phyloP scores from a whole-genome alignment of 1,140 invertebrate species.

The Andrena cerasifolii region DNA sequence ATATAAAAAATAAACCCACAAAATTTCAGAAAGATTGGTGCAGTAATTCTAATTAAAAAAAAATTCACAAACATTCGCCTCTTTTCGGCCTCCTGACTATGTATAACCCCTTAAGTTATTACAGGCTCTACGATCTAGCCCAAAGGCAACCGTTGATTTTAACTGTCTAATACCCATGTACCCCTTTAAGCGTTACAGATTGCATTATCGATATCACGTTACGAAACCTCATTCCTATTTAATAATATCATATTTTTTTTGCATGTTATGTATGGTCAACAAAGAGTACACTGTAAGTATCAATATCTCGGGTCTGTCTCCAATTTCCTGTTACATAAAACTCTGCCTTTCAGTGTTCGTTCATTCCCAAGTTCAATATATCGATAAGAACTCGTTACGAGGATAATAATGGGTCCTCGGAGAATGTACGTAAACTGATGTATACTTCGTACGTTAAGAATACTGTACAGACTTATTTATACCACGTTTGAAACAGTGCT shows the following conservation, averaged over 20 bases:
- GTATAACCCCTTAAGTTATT: too few species aligned
- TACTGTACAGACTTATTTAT: background rate
- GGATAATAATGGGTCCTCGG: conserved; percentile 93
- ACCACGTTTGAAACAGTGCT: conserved; percentile 84
- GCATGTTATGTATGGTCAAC: conserved; percentile 55
- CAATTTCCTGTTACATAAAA: conserved; percentile 46
- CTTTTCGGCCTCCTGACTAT: too few species aligned
- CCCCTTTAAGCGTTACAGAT: background rate
- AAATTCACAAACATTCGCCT: too few species aligned
- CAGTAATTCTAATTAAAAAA: too few species aligned
- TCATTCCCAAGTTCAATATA: conserved; percentile 94
- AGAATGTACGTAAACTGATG: conserved; percentile 89
- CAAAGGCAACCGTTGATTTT: too few species aligned
- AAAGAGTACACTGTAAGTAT: conserved; percentile 86
- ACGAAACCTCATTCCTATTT: conserved; percentile 24
- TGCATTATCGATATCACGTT: conserved; percentile 5
- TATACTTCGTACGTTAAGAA: background rate
- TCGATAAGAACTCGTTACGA: conserved; percentile 95
- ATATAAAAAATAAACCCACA: too few species aligned
- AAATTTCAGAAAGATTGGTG: too few species aligned
- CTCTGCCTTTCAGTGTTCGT: conserved; percentile 91
- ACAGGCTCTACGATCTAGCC: too few species aligned
- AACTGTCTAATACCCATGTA: too few species aligned
- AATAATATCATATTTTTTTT: conserved; percentile 55
- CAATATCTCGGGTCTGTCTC: background rate